phyloP scores from a whole-genome alignment of 2,113 vertebrate genomes.

The Cygnus buccinator region DNA sequence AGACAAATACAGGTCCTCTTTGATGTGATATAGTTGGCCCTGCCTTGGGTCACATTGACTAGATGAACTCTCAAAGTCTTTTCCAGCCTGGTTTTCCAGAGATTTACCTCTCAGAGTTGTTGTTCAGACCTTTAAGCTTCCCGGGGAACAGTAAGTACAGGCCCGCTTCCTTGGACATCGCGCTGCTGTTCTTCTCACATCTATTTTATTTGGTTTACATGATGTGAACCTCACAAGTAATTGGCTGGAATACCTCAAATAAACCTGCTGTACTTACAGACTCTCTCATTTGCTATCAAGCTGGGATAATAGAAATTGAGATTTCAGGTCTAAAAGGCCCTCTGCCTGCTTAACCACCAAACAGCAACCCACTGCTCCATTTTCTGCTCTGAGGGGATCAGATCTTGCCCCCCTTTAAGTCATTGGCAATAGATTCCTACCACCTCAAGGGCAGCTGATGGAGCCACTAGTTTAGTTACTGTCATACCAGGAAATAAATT shows the following conservation, averaged over 20 bases:
- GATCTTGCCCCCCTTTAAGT: not conserved
- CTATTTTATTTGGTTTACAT: not conserved
- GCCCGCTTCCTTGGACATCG: not conserved
- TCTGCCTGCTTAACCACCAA: not conserved
- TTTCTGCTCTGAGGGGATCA: not conserved
- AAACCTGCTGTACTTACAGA: not conserved
- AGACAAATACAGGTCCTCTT: not conserved
- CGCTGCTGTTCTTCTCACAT: not conserved
- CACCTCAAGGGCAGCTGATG: not conserved
- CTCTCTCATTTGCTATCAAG: not conserved
- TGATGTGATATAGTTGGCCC: not conserved
- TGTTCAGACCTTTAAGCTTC: not conserved
- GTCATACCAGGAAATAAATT: not conserved
- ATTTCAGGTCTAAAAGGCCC: not conserved
- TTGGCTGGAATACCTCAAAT: not conserved
- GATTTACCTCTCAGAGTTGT: not conserved
- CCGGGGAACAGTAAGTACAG: not conserved
- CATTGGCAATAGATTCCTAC: not conserved
- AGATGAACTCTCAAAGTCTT: not conserved
- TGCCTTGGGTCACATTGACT: not conserved
- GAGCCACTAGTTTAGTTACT: not conserved
- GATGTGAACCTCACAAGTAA: not conserved
- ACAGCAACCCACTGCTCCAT: not conserved
- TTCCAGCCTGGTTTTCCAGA: not conserved
- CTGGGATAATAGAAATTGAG: not conserved